A percentile compares a stretch with the other conserved stretches of the same genome.
phyloP scores from a whole-genome alignment of 1,140 invertebrate species.

The Ooceraea biroi region DNA sequence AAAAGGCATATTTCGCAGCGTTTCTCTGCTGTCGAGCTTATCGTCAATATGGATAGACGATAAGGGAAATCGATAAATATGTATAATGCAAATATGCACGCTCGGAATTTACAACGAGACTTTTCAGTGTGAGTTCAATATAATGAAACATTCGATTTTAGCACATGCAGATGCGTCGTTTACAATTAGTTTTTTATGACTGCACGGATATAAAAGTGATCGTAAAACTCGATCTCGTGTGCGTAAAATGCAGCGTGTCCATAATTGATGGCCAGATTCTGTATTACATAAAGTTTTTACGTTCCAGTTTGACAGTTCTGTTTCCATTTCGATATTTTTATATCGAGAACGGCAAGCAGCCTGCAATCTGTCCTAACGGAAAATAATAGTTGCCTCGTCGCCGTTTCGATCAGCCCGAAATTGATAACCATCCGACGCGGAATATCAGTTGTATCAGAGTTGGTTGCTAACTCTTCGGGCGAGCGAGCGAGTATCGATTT shows the following conservation, averaged over 20 bases:
- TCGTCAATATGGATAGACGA: neutral
- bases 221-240: neutral
- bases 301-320: neutral
- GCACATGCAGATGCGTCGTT: neutral
- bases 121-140: neutral
- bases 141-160: conserved; percentile 9
- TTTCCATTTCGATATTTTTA: neutral
- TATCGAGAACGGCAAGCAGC: too few species aligned
- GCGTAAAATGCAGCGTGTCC: neutral
- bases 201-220: neutral
- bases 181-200: neutral
- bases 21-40: neutral
- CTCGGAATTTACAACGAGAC: neutral
- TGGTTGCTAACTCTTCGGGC: neutral
- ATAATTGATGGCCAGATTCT: neutral
- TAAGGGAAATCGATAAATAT: conserved; percentile 14
- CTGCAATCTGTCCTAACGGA: too few species aligned
- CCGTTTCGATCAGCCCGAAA: neutral
- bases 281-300: neutral
- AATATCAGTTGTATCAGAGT: conserved; percentile 11
- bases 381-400: neutral
- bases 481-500: conserved; percentile 22
- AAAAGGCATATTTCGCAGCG: neutral
- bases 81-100: neutral
- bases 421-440: neutral